These are phyloP conservation scores for Holcopasites calliopsidis DNA, from an alignment of 1,140 invertebrate species.

Conservation along the genomic window DNA sequence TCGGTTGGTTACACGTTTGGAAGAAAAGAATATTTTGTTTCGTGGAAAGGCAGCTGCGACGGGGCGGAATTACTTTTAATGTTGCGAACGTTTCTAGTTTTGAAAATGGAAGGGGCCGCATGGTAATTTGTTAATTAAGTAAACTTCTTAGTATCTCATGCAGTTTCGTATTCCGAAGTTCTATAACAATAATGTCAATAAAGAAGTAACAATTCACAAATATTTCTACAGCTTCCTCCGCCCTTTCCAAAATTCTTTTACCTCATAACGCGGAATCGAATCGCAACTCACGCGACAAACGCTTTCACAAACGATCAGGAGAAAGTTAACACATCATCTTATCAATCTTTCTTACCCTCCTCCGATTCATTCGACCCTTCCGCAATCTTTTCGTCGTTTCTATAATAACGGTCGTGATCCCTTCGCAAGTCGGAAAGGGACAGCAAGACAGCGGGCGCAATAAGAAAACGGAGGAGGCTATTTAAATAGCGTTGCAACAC, in stretches of 20 bases:
- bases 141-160: background rate
- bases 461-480: background rate
- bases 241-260: no score
- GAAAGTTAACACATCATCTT: background rate
- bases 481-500: conserved; percentile 11
- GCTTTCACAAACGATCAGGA: background rate
- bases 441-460: background rate
- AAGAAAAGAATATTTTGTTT: background rate
- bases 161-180: no score
- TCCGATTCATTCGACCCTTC: background rate
- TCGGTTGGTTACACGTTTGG: background rate
- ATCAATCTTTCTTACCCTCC: background rate
- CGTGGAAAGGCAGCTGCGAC: background rate
- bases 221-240: no score
- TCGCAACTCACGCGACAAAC: background rate
- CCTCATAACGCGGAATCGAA: background rate
- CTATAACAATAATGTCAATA: no score
- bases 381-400: conserved; percentile 17
- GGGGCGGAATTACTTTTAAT: no score
- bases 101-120: no score
- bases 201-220: no score
- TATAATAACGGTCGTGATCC: conserved; percentile 12
- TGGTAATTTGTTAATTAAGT: no score
- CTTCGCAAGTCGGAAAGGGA: background rate
- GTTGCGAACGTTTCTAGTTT: no score